Evolutionary conservation across 2,797 vertebrate genomes (phyloP).

Genomic region (Catharus ustulatus): DNA sequence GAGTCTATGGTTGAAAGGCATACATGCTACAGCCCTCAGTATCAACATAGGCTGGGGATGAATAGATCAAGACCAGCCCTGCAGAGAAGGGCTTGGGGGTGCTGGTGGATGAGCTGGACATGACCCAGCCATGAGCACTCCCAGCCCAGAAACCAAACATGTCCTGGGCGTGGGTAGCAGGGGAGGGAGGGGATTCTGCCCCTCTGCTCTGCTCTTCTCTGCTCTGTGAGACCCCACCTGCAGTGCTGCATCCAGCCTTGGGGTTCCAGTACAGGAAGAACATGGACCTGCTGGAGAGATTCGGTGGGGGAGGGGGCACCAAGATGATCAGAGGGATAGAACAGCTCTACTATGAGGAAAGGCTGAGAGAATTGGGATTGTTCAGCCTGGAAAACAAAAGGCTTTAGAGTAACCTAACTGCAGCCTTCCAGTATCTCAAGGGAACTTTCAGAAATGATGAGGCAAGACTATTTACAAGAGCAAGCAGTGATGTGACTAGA

Average conservation of each 20-base stretch:
- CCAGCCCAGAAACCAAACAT: accelerated
- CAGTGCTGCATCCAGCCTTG: accelerated
- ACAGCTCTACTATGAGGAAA: background rate
- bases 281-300: accelerated
- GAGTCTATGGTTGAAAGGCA: background rate
- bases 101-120: background rate
- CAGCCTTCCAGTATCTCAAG: background rate
- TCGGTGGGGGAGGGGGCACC: accelerated
- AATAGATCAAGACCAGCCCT: accelerated
- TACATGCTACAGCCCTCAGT: accelerated
- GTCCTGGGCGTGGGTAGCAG: background rate
- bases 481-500: background rate
- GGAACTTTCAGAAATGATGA: background rate
- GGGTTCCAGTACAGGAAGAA: background rate
- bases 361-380: background rate
- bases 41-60: background rate
- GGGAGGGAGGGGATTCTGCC: background rate
- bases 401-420: background rate
- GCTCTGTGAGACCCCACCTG: background rate
- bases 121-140: background rate
- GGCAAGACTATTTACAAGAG: background rate
- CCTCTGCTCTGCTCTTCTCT: background rate
- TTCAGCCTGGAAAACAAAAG: background rate
- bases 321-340: background rate
- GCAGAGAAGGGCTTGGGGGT: accelerated